Evolutionary conservation across 1,140 invertebrate genomes (phyloP).

Genomic region (Drosophila chauvacae): DNA sequence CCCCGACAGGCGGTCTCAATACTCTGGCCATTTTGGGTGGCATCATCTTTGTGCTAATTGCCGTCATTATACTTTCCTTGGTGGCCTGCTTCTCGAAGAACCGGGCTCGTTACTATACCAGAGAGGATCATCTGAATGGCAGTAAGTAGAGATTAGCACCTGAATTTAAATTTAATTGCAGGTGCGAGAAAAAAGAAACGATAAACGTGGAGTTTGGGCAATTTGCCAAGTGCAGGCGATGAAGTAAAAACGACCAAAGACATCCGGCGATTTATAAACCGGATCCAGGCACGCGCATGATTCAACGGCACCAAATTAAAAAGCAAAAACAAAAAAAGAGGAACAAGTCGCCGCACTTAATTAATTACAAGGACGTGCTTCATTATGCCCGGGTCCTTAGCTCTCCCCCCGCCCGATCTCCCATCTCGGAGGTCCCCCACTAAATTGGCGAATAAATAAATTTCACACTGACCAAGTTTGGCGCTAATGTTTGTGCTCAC

Average conservation of each 20-base stretch:
- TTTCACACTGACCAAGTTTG: constrained; percentile 69
- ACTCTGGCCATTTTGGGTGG: constrained; percentile 82
- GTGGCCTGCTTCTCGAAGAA: constrained; percentile 87
- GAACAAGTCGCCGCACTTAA: constrained; percentile 67
- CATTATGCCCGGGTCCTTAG: constrained; percentile 56
- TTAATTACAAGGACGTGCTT: constrained; percentile 79
- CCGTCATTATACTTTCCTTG: constrained; percentile 84
- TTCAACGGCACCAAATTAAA: constrained; percentile 54
- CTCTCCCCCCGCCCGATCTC: background rate
- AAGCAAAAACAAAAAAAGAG: constrained; percentile 43
- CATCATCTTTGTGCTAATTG: constrained; percentile 83
- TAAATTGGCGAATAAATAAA: constrained; percentile 78
- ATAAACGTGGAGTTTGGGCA: constrained; percentile 26
- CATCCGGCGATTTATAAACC: constrained; percentile 57
- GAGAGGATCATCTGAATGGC: constrained; percentile 87
- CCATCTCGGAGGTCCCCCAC: background rate
- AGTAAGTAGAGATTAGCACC: constrained; percentile 61
- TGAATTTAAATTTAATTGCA: constrained; percentile 50
- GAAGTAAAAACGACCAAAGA: constrained; percentile 62
- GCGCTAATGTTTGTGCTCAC: constrained; percentile 60
- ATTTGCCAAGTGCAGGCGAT: constrained; percentile 50
- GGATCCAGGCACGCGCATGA: constrained; percentile 51
- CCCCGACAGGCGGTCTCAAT: constrained; percentile 78
- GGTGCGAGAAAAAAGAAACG: background rate
- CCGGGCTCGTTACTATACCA: constrained; percentile 88